Evolutionary conservation across 2,888 invertebrate species (phyloP), one percentile per base, ranked within the genome.

Genomic region (Cyclophora albipunctata): DNA sequence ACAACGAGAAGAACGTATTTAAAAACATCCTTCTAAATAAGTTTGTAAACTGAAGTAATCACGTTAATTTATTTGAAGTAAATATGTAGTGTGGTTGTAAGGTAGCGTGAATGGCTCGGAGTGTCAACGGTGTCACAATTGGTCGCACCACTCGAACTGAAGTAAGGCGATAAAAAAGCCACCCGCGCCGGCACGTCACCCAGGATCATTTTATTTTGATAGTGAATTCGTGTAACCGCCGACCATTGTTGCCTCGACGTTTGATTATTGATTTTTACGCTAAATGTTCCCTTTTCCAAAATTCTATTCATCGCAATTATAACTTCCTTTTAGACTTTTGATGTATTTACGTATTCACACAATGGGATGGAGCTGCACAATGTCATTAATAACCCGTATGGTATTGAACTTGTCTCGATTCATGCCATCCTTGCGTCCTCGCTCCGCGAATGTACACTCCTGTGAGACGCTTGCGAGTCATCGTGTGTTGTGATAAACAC

Each of bases 251-350:
- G 62, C 62, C 59, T 64, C 64, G 69, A 73, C 80, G 73, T 81
- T 80, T 78, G 81, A 87, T 87, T 88, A 87, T 88, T 88, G 88
- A 88, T 88, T 87, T 87, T 87, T 83, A 87, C 87, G 86, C 86
- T 77, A 85, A 84, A 87, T 82, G 81, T 79, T 82, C 71, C 78
- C 78, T 84, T 84, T 84, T 79, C 73, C 64, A 64, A 79, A 78
- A 58, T 66, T 67, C 81, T 71, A 84, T 87, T 86, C 78, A 84
- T 70, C 64, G 72, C 78, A 84, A 84, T 84, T 81, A 85, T 79
- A 69, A 73, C 67, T 84, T 81, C 80, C 78, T 83, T 83, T 77
- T 73, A 74, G 71, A 70, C 75, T 80, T 76, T 76, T 71, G 75
- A 80, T 78, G 76, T 79, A 77, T 80, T 79, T 73, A 75, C 72